A percentile compares a stretch with the other conserved stretches of the same genome.
These are phyloP conservation scores for Crepidodera aurea DNA, from an alignment of 2,888 invertebrate species.

Conservation along the genomic window DNA sequence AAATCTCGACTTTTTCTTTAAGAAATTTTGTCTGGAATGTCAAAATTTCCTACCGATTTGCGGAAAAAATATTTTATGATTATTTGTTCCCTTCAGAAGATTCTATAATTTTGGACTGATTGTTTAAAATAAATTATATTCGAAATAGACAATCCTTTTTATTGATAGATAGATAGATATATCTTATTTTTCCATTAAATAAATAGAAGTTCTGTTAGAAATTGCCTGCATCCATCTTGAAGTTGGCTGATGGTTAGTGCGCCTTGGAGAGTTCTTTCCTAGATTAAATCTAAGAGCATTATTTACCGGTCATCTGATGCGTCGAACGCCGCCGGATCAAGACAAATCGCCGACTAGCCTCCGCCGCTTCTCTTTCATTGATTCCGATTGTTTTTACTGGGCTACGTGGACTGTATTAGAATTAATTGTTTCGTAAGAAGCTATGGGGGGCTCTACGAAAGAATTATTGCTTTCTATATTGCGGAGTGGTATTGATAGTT, in stretches of 20 bases:
- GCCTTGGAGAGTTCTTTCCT: constrained; percentile 23
- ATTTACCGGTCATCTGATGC: constrained; percentile 37
- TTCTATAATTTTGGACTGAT: too few species aligned
- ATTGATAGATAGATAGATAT: too few species aligned
- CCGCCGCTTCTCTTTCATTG: constrained; percentile 27
- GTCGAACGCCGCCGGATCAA: constrained; percentile 30
- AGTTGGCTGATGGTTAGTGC: constrained; percentile 8
- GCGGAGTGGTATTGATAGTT: too few species aligned
- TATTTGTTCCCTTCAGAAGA: too few species aligned
- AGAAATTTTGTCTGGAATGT: too few species aligned
- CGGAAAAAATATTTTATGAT: too few species aligned
- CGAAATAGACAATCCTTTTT: too few species aligned
- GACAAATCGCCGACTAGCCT: constrained; percentile 34
- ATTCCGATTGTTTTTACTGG: constrained; percentile 35
- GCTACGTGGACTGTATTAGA: constrained; percentile 33
- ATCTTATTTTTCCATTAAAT: neutral
- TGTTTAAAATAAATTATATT: too few species aligned
- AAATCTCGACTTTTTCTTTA: too few species aligned
- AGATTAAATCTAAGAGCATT: constrained; percentile 35
- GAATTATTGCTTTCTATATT: constrained; percentile 9
- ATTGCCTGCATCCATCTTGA: constrained; percentile 18
- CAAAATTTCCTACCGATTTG: too few species aligned
- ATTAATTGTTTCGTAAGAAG: constrained; percentile 31
- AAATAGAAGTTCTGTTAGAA: neutral
- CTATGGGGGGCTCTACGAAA: neutral